Evolutionary conservation across 2,113 vertebrate species (phyloP).

Genomic region (Chionodraco myersi): DNA sequence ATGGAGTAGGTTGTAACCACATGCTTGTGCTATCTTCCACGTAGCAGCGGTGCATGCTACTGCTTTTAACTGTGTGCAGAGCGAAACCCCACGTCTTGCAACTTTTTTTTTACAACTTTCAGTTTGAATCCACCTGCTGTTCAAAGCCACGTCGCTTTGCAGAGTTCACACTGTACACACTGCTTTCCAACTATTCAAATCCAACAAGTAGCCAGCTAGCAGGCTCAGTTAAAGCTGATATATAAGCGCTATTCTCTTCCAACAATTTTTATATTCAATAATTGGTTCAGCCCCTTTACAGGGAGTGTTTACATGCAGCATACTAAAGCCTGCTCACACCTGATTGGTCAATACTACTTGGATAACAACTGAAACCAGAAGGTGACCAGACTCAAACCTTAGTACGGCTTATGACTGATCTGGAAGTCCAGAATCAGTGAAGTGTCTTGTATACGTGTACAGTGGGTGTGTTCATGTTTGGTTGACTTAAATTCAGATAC

Average conservation of each 20-base stretch:
- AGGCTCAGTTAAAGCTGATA: too few species aligned
- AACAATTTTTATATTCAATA: too few species aligned
- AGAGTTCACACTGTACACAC: not conserved
- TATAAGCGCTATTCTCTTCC: too few species aligned
- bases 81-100: constrained; percentile 1
- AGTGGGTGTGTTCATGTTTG: not conserved
- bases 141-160: not conserved
- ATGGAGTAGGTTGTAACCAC: constrained; percentile 72
- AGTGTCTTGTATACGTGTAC: not conserved
- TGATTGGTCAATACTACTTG: too few species aligned
- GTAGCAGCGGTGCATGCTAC: constrained; percentile 33
- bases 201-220: too few species aligned
- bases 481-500: not conserved
- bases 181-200: not conserved
- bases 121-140: constrained; percentile 16
- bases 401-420: not conserved
- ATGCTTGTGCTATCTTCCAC: constrained; percentile 48
- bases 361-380: too few species aligned
- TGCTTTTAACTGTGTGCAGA: not conserved
- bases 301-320: too few species aligned
- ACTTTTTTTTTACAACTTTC: constrained; percentile 25
- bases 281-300: too few species aligned
- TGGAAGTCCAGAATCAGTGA: not conserved
- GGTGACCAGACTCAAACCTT: too few species aligned
- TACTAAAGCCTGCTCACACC: too few species aligned